These are phyloP conservation scores for Corythaixoides concolor DNA, from an alignment of 2,113 vertebrate genomes.

Conservation along the genomic window DNA sequence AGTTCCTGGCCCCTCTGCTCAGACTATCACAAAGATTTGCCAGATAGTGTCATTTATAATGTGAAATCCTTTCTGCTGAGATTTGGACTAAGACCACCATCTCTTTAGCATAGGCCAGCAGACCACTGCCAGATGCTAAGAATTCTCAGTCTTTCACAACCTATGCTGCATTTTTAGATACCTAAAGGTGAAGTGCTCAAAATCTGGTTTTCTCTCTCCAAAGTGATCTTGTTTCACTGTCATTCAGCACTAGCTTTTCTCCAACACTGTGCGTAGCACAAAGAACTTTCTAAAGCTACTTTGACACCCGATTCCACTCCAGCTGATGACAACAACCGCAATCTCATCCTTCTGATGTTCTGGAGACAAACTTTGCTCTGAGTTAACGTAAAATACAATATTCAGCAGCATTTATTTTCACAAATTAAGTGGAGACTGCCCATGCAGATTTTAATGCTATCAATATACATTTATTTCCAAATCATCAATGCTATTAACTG, in stretches of 20 bases:
- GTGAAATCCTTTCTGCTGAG: conserved; percentile 64
- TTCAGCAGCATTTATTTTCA: not conserved
- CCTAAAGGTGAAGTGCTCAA: conserved; percentile 4
- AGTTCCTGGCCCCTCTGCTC: conserved; percentile 23
- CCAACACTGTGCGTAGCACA: not conserved
- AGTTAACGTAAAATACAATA: not conserved
- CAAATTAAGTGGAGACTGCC: not conserved
- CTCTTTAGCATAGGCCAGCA: conserved; percentile 62
- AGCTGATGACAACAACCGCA: not conserved
- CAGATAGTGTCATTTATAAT: conserved; percentile 47
- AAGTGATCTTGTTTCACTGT: conserved; percentile 35
- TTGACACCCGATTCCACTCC: not conserved
- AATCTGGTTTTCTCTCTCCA: not conserved
- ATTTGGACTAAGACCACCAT: conserved; percentile 56
- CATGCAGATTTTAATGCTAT: not conserved
- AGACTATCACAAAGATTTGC: conserved; percentile 57
- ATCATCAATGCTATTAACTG: not conserved
- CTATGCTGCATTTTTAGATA: conserved; percentile 34
- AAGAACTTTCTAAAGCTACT: not conserved
- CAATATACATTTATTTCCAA: not conserved
- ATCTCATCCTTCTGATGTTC: not conserved
- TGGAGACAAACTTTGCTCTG: not conserved
- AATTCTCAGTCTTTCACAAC: conserved; percentile 48
- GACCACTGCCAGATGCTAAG: conserved; percentile 57
- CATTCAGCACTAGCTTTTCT: conserved; percentile 44